Percentiles rank a stretch among this genome's conserved stretches.
phyloP scores from a whole-genome alignment of 2,888 invertebrate genomes.

The Cyrtodaria siliqua region DNA sequence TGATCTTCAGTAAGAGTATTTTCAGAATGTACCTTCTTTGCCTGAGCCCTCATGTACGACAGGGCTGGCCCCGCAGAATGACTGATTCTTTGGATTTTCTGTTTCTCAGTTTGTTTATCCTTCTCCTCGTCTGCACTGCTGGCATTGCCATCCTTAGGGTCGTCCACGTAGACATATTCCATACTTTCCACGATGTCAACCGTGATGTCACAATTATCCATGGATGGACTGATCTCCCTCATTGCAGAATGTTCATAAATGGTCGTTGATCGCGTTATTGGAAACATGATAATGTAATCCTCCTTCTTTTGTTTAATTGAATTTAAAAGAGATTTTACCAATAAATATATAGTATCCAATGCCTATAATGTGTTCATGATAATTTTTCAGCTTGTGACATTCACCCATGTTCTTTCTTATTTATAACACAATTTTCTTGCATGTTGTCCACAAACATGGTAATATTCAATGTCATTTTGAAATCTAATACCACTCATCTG shows the following conservation, averaged over 20 bases:
- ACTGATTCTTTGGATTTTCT: constrained; percentile 26
- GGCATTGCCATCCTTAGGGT: constrained; percentile 63
- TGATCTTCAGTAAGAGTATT: not conserved
- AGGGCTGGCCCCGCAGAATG: constrained; percentile 53
- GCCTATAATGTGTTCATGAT: not conserved
- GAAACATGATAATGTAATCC: constrained; percentile 37
- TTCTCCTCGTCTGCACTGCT: constrained; percentile 58
- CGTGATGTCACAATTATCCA: not conserved
- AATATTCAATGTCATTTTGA: too few relatives aligned
- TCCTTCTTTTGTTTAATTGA: too few relatives aligned
- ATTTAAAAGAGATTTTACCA: too few relatives aligned
- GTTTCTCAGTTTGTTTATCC: constrained; percentile 10
- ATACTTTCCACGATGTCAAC: constrained; percentile 24
- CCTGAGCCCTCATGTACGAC: constrained; percentile 42
- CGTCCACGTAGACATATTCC: constrained; percentile 59
- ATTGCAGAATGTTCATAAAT: constrained; percentile 32
- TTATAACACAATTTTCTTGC: too few relatives aligned
- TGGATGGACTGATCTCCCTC: not conserved
- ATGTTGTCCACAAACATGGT: too few relatives aligned
- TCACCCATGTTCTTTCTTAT: too few relatives aligned
- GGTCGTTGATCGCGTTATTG: constrained; percentile 54
- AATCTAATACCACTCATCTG: too few relatives aligned
- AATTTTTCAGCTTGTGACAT: not conserved
- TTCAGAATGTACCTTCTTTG: constrained; percentile 12
- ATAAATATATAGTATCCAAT: too few relatives aligned